These are phyloP conservation scores for Oasisia sp. DNA, from an alignment of 2,888 invertebrate genomes.

Conservation along the genomic window DNA sequence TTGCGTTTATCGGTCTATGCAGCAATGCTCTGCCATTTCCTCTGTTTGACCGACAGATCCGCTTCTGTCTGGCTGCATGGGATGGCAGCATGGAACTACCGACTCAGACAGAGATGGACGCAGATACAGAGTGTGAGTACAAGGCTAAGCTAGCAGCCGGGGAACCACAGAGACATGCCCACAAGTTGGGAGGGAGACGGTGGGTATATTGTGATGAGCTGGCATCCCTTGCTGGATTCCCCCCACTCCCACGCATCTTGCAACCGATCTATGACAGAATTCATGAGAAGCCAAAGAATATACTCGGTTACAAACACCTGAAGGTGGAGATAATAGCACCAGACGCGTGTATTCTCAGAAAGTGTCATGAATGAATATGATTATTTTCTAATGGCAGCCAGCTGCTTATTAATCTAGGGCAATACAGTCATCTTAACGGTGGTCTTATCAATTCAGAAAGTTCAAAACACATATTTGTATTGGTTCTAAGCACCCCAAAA, in stretches of 20 bases:
- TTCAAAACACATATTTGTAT: too few relatives aligned
- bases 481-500: too few relatives aligned
- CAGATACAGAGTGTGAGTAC: conserved; percentile 75
- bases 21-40: conserved; percentile 86
- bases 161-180: conserved; percentile 78
- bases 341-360: neutral
- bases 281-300: neutral
- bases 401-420: neutral
- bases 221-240: conserved; percentile 73
- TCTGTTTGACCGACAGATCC: conserved; percentile 84
- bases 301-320: neutral
- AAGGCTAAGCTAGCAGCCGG: conserved; percentile 73
- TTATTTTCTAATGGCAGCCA: neutral
- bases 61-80: conserved; percentile 74
- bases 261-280: neutral
- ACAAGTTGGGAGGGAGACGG: conserved; percentile 83
- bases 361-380: neutral
- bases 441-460: too few relatives aligned
- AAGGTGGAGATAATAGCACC: neutral
- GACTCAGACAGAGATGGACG: conserved; percentile 74
- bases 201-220: conserved; percentile 78
- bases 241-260: conserved; percentile 69
- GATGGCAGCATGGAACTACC: conserved; percentile 75
- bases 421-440: neutral
- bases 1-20: conserved; percentile 86